Conservation (phyloP, 2,888 invertebrate species). For the Syrphus vitripennis region DNA sequence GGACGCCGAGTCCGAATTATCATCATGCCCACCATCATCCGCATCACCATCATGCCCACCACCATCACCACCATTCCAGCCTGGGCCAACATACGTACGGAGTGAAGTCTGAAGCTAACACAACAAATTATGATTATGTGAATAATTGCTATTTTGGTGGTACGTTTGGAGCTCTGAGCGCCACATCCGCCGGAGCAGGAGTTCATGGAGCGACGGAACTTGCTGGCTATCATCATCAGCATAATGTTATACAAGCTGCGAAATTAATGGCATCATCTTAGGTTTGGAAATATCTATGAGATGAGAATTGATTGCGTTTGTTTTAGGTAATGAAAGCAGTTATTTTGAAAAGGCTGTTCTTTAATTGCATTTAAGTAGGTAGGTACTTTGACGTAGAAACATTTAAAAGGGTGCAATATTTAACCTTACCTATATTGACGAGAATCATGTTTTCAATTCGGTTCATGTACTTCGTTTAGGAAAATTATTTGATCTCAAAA, state of each 20-base stretch:
- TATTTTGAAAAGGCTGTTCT: not conserved
- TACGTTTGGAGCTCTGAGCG: slow-evolving; percentile 78
- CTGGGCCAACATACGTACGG: slow-evolving; percentile 75
- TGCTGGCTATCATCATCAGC: slow-evolving; percentile 90
- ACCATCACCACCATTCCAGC: slow-evolving; percentile 75
- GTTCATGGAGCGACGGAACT: slow-evolving; percentile 82
- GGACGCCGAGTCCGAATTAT: slow-evolving; percentile 78
- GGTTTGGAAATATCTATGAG: not conserved
- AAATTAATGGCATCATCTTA: slow-evolving; percentile 93
- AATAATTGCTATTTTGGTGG: slow-evolving; percentile 81
- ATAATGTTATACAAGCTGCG: slow-evolving; percentile 92
- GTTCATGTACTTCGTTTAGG: not conserved
- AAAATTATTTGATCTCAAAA: not conserved
- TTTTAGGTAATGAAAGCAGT: not conserved
- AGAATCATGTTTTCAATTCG: not conserved
- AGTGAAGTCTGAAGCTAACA: slow-evolving; percentile 80
- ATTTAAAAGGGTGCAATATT: too few relatives aligned
- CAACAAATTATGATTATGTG: slow-evolving; percentile 80
- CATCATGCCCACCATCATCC: slow-evolving; percentile 75
- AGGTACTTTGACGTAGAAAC: too few relatives aligned
- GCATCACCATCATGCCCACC: slow-evolving; percentile 76
- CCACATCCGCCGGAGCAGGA: slow-evolving; percentile 74
- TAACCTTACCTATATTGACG: not conserved
- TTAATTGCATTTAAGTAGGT: not conserved
- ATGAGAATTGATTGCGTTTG: not conserved